Evolutionary conservation across 2,888 invertebrate species (phyloP).

Genomic region (Drosophila rubida): DNA sequence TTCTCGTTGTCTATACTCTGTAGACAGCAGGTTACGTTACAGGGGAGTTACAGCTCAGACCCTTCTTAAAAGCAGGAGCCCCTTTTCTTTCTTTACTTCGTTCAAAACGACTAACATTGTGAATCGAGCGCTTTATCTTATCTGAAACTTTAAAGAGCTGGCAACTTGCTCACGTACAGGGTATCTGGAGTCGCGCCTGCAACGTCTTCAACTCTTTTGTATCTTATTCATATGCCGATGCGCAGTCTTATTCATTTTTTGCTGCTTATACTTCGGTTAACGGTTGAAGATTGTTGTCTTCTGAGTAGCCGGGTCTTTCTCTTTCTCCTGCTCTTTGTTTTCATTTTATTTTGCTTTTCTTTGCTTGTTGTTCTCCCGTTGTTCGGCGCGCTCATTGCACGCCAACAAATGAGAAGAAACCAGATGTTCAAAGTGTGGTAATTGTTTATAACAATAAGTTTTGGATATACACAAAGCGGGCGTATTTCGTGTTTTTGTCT

Average conservation of each 20-base stretch:
- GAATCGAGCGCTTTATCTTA: not conserved
- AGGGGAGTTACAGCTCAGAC: not conserved
- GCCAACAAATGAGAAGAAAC: constrained; percentile 19
- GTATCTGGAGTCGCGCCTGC: not conserved
- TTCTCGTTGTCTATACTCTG: constrained; percentile 22
- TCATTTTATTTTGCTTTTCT: constrained; percentile 8
- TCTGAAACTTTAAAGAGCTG: not conserved
- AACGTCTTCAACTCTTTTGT: constrained; percentile 12
- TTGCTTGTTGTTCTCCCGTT: constrained; percentile 10
- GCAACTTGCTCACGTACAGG: not conserved
- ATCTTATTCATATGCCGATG: constrained; percentile 7
- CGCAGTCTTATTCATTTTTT: constrained; percentile 1
- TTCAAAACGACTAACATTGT: too few relatives aligned
- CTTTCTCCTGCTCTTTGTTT: not conserved
- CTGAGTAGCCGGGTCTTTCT: constrained; percentile 20
- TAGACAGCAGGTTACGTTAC: not conserved
- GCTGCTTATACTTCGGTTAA: constrained; percentile 42
- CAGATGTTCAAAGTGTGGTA: constrained; percentile 57
- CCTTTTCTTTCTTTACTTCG: too few relatives aligned
- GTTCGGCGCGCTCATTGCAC: not conserved
- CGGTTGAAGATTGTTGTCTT: constrained; percentile 45
- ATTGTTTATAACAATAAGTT: constrained; percentile 70
- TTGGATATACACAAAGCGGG: constrained; percentile 8
- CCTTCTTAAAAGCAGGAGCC: too few relatives aligned
- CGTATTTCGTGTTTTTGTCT: constrained; percentile 5